A percentile compares a stretch with the other conserved stretches of the same genome.
Evolutionary conservation across 1,140 invertebrate genomes (phyloP).

Genomic region (Ectropis grisescens): DNA sequence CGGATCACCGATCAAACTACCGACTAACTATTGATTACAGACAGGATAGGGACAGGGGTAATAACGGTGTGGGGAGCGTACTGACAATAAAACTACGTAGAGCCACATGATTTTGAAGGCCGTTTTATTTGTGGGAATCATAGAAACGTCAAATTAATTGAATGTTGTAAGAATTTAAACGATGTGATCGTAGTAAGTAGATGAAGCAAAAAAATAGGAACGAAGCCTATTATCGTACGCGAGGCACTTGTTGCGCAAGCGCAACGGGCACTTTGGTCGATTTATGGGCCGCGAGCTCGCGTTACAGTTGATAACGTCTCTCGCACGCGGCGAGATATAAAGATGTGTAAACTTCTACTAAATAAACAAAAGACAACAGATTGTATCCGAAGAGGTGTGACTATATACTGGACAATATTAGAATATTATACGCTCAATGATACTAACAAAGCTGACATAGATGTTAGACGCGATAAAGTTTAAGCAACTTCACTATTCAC

Average conservation of each 20-base stretch:
- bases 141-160: too few species aligned
- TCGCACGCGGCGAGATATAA: conserved; percentile 22
- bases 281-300: conserved; percentile 50
- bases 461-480: too few species aligned
- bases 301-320: conserved; percentile 57
- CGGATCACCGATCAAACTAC: conserved; percentile 28
- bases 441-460: background rate
- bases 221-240: conserved; percentile 22
- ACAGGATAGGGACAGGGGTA: conserved; percentile 22
- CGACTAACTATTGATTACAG: conserved; percentile 30
- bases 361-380: conserved; percentile 26
- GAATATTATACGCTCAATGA: background rate
- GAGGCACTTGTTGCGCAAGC: conserved; percentile 50
- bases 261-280: conserved; percentile 36
- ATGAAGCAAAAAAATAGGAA: conserved; percentile 19
- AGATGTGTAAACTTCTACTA: conserved; percentile 20
- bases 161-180: background rate
- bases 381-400: too few species aligned
- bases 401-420: conserved; percentile 3
- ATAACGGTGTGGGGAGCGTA: conserved; percentile 13
- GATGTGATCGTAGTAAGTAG: too few species aligned
- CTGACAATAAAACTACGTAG: conserved; percentile 7
- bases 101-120: too few species aligned
- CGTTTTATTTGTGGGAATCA: too few species aligned
- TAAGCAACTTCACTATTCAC: too few species aligned